Conservation (phyloP, 23 tunicate species). For the Botrylloides violaceus region DNA sequence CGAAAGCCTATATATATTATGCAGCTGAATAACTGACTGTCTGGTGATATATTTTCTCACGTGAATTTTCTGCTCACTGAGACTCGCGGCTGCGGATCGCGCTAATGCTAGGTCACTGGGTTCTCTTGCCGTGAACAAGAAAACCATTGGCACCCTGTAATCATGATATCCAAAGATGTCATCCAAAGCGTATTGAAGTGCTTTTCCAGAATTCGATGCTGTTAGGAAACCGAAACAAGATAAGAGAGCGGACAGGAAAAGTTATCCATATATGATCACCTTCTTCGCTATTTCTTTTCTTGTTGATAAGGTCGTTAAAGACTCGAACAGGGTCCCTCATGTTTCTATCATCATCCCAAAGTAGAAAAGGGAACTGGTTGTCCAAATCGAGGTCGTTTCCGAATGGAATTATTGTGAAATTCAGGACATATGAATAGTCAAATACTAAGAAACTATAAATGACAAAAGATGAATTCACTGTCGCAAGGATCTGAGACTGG, state of each 20-base stretch:
- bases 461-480: not conserved
- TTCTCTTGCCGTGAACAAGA: not conserved
- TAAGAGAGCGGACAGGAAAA: not conserved
- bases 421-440: not conserved
- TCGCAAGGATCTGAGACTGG: not conserved
- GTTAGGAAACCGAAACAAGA: not conserved
- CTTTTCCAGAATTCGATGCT: slow-evolving; percentile 3
- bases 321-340: no score
- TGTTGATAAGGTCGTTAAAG: no score
- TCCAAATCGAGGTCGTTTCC: slow-evolving; percentile 1
- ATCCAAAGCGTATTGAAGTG: not conserved
- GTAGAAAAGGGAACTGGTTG: not conserved
- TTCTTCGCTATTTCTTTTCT: no score
- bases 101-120: slow-evolving; percentile 8
- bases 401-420: slow-evolving; percentile 2
- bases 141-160: slow-evolving; percentile 11
- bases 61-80: not conserved
- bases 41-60: not conserved
- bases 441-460: not conserved
- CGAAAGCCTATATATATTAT: not conserved
- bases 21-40: not conserved
- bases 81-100: not conserved
- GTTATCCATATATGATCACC: not conserved
- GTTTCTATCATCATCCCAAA: not conserved
- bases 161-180: slow-evolving; percentile 8